Evolutionary conservation across 92 coral and sea anemone species (phyloP), one percentile per base, ranked within the genome.

Genomic region (Siderastrea radians): DNA sequence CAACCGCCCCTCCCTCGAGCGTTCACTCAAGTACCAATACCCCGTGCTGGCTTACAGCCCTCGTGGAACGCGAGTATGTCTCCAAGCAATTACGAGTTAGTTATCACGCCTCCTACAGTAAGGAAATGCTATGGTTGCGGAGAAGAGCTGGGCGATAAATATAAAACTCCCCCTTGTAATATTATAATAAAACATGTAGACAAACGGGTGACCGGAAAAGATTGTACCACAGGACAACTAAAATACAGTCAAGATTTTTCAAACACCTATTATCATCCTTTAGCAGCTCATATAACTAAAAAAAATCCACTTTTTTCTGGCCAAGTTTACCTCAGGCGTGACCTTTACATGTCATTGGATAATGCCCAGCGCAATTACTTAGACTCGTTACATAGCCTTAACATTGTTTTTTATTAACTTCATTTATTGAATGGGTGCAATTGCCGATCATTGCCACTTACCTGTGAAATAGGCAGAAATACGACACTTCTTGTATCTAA

Each of bases 41-140:
- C 54, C 74, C 15, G 51, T 71, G 78, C 86, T 81, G 14, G 86
- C 75, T 67, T 81, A 82, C 67, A 82, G 38, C 47, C 89, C 55
- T 63, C 65, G 57, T 66, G 89, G 89, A 74, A 85, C 49, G n/a
- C 83, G 16, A 57, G 89, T 46, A 77, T 77, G 84, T 77, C 70
- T 19, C 89, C 89, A 77, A 77, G 71, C 55, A 66, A 43, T 7
- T 75, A 85, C 55, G 68, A 65, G 89, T 44, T 85, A 45, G 76
- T 84, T 17, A 61, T 84, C 74, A 85, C 83, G 75, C 81, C 83
- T 53, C 65, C 83, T 7, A 75, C 74, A 51, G 89, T 85, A 75
- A 75, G 77, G 46, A 76, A 67, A 77, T 85, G 83, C 77, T 85
- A 76, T 76, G 89, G 89, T 16, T 76, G 68, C 49, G 89, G 77